Evolutionary conservation across 2,888 invertebrate genomes (phyloP), one percentile per base, ranked within the genome.

Genomic region (Polymixis lichenea): DNA sequence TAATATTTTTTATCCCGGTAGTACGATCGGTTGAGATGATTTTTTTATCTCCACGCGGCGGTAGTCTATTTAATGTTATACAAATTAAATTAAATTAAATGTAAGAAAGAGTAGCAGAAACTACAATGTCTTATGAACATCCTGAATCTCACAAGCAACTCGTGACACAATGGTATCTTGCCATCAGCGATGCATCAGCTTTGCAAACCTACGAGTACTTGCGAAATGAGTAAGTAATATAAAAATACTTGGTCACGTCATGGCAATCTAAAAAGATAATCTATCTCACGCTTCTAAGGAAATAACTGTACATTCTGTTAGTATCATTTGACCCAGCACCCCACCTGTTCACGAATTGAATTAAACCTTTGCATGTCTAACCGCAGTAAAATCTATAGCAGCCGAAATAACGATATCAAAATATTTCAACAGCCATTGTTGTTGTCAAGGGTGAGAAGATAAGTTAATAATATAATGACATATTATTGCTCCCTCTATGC

Each of bases 361-460:
- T 96, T 94, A 93, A 93, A 94, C 91, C 93, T 93, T 96, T 89
- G 96, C 96, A 95, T 96, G 96, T 94, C 93, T 92, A 91, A 90
- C 87, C 82, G 93, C 94, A 94, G 92, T 96, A 95, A 96, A 93
- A 93, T 91, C 87, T 89, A 89, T 91, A 91, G 88, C 91, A 91
- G 87, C 90, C 90, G 72, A 92, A 93, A 95, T 95, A 95, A 96
- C 94, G 94, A 95, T 95, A 95, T 95, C 95, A 94, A 95, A 89
- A 95, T 92, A 93, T 95, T 95, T 95, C 95, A 95, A 95, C 94
- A 93, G 88, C 92, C 94, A 95, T 96, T 96, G 96, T 96, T 95
- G 88, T 91, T 95, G 96, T 96, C 96, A 96, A 95, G 96, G 96
- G 95, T 96, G 96, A 96, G 96, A 95, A 95, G 96, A 93, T 95